A percentile compares a stretch with the other conserved stretches of the same genome.
These are phyloP conservation scores for Aphrophora alni DNA, from an alignment of 2,888 invertebrate species.

Conservation along the genomic window DNA sequence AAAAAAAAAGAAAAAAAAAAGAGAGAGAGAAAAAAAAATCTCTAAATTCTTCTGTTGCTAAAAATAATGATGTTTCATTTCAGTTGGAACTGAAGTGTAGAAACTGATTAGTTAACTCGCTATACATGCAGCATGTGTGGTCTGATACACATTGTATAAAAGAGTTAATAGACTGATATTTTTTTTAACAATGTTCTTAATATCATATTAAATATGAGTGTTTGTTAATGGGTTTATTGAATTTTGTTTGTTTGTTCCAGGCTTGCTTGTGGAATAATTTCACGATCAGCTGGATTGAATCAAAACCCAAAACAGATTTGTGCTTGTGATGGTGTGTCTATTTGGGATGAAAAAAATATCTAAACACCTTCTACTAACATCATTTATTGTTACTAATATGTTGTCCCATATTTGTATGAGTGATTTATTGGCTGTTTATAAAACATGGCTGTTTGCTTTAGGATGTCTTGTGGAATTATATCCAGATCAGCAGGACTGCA, in stretches of 20 bases:
- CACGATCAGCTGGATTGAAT: constrained; percentile 85
- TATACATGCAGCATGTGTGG: too few species aligned
- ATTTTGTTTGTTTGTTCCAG: constrained; percentile 57
- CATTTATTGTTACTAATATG: not conserved
- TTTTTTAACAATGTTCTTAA: too few species aligned
- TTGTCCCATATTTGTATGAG: not conserved
- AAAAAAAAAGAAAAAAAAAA: too few species aligned
- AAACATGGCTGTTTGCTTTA: constrained; percentile 54
- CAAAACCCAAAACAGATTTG: constrained; percentile 88
- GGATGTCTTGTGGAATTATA: constrained; percentile 85
- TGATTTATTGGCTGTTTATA: constrained; percentile 51
- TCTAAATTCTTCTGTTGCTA: too few species aligned
- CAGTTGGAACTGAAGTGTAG: too few species aligned
- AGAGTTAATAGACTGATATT: too few species aligned
- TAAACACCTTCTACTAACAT: not conserved
- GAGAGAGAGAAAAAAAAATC: too few species aligned
- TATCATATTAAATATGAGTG: too few species aligned
- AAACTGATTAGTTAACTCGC: too few species aligned
- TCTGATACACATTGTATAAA: too few species aligned
- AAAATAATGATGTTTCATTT: too few species aligned
- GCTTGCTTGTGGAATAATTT: constrained; percentile 86
- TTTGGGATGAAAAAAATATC: constrained; percentile 77
- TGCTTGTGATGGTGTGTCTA: constrained; percentile 85
- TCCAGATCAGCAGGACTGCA: constrained; percentile 87
- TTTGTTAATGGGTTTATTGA: not conserved